Evolutionary conservation across 2,797 vertebrate species (phyloP), one percentile per base, ranked within the genome.

Genomic region (Poeciliopsis turneri): DNA sequence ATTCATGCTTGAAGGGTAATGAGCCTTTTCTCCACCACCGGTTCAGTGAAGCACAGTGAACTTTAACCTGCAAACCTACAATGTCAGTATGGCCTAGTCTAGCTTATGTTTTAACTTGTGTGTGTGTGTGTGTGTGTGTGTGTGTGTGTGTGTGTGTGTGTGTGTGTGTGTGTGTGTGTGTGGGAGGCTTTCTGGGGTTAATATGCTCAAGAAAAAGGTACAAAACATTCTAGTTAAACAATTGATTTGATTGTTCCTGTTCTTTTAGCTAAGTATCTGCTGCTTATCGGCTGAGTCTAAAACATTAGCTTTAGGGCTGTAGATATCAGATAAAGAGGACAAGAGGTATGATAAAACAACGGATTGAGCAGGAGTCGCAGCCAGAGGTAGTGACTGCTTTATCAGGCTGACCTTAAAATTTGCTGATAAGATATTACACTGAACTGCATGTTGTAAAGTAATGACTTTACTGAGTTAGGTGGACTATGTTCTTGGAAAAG

Each of bases 321-420:
- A 51, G 64, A 1, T 73, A 57, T 76, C 78, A 64, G 79, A 83
- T 82, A 86, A 18, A 23, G 36, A n/a, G 0, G 89, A 88, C 59
- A 87, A 87, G 20, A 77, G 46, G 57, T 72, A 39, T 72, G 73
- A 87, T 88, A 87, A 84, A 74, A 76, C 53, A 78, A 36, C 13
- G 18, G 55, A 33, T 57, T 74, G 61, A 78, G 69, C 36, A 73
- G 74, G 70, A 85, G 75, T 79, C 51, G 87, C 82, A 89, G 85
- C 64, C 74, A 15, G 53, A 86, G 81, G 51, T 51, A 55, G 47
- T 49, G 51, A 15, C 70, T 47, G 25, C 39, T 55, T 64, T 82
- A 81, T 88, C 75, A 72, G 10, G 9, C 55, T 84, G 82, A 83
- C 88, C 90, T 93, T 93, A 83, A 90, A 72, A 78, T 57, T 76